Base-by-base conservation (phyloP, 1,140 invertebrate species). In the Lineus longissimus region DNA sequence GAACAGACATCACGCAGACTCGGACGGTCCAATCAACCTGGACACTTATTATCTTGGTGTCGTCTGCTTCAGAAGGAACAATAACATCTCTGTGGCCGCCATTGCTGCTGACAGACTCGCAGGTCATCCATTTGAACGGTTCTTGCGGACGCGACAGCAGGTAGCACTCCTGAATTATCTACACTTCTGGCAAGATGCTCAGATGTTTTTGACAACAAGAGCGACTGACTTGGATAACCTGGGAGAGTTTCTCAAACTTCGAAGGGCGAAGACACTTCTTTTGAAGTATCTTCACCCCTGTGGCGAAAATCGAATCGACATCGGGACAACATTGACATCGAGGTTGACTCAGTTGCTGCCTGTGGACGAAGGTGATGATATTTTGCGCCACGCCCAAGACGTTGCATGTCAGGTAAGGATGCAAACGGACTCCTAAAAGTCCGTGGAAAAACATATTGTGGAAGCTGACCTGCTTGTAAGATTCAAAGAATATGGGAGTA, bases 131-230 rank as follows among this genome's bases (percentile, higher is more conserved):
- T 51, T 51, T 27, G 47, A 51, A 51, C n/a, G 25, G n/a, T 51
- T 7, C 25, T 9, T 51, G 4, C 33, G 33, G 6, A 51, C 6
- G 9, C 47, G 47, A 4, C 4, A 23, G 19, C 47, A 51, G 25
- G 9, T 4, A n/a, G 25, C 9, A 23, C 6, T n/a, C 6, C n/a
- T 51, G 47, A 19, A 27, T 27, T 51, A 51, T 27, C 19, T 51
- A 4, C n/a, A 51, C n/a, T 51, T 51, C n/a, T 51, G n/a, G n/a
- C n/a, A 51, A 51, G 47, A 51, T 27, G n/a, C 19, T n/a, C n/a
- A 23, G 47, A n/a, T 9, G 25, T n/a, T 51, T 51, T 27, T 51
- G 9, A 7, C 47, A 51, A 51, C 25, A 19, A 51, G 19, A 9
- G 4, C 19, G 9, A 4, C n/a, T 7, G 47, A 51, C 4, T 19